These are phyloP conservation scores for Fabriciana adippe DNA, from an alignment of 2,888 invertebrate species.

Conservation along the genomic window DNA sequence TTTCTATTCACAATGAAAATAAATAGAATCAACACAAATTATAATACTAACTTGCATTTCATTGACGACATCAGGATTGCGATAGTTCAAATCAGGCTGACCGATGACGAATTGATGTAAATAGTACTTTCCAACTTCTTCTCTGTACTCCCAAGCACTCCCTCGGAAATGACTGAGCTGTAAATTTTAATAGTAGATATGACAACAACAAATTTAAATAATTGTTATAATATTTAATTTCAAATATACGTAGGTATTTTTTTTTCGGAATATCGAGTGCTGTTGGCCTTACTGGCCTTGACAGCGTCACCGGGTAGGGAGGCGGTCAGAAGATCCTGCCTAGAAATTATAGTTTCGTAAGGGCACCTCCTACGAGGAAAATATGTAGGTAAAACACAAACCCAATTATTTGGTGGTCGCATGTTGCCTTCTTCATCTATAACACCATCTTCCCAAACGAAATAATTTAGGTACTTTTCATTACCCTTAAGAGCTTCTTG, in stretches of 20 bases:
- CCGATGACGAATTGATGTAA: slow-evolving; percentile 86
- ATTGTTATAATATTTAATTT: background rate
- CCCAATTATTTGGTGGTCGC: slow-evolving; percentile 89
- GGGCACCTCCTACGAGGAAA: too few species aligned
- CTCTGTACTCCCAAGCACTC: slow-evolving; percentile 88
- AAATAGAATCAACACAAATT: background rate
- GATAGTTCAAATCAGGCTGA: slow-evolving; percentile 89
- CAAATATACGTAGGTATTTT: too few species aligned
- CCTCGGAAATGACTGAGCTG: slow-evolving; percentile 83
- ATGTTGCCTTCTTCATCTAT: slow-evolving; percentile 69
- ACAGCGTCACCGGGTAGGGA: too few species aligned
- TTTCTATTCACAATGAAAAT: background rate
- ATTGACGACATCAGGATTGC: slow-evolving; percentile 84
- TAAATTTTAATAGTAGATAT: slow-evolving; percentile 24
- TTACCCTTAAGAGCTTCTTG: slow-evolving; percentile 84
- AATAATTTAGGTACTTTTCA: slow-evolving; percentile 87
- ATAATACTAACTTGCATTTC: slow-evolving; percentile 77
- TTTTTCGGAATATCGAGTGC: too few species aligned
- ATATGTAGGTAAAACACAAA: slow-evolving; percentile 45
- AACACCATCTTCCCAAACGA: slow-evolving; percentile 87
- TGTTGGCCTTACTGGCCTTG: too few species aligned
- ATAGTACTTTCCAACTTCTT: slow-evolving; percentile 85
- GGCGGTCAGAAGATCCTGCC: background rate
- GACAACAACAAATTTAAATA: too few species aligned
- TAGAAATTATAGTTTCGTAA: too few species aligned